Evolutionary conservation across 2,888 invertebrate species (phyloP).

Genomic region (Micoletzkya japonica): DNA sequence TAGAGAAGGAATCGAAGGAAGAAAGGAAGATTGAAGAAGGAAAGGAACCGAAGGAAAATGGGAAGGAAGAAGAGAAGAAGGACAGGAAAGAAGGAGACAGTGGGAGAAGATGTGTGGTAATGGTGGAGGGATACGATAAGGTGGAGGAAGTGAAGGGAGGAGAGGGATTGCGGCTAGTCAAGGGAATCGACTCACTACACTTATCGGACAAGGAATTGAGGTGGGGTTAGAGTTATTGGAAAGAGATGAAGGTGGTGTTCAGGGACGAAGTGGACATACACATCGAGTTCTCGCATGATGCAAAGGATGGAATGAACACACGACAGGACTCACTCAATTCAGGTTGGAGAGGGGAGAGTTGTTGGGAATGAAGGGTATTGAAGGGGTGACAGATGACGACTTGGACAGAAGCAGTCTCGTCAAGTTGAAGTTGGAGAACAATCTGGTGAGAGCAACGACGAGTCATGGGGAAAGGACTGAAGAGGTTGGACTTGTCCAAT

Average conservation of each 20-base stretch:
- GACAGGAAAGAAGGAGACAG: not conserved
- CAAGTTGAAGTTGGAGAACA: constrained; percentile 19
- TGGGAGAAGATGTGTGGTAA: no score
- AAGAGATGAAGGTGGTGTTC: no score
- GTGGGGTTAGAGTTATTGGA: no score
- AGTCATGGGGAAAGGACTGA: not conserved
- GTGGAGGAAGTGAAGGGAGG: not conserved
- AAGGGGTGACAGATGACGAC: constrained; percentile 9
- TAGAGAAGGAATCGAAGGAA: not conserved
- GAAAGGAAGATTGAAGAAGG: not conserved
- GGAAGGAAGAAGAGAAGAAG: not conserved
- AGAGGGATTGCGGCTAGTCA: not conserved
- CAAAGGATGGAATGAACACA: no score
- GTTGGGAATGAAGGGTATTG: no score
- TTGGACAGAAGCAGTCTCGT: constrained; percentile 25
- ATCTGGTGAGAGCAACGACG: constrained; percentile 7
- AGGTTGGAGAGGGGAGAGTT: no score
- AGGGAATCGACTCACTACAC: no score
- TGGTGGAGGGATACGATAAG: not conserved
- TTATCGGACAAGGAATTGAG: no score
- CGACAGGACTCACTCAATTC: no score
- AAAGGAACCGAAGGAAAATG: not conserved
- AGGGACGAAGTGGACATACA: no score
- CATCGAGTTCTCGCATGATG: no score
- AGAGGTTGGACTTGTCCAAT: not conserved